Conservation (phyloP, 1,140 invertebrate species). For the Brachionus asplanchnoidis region DNA sequence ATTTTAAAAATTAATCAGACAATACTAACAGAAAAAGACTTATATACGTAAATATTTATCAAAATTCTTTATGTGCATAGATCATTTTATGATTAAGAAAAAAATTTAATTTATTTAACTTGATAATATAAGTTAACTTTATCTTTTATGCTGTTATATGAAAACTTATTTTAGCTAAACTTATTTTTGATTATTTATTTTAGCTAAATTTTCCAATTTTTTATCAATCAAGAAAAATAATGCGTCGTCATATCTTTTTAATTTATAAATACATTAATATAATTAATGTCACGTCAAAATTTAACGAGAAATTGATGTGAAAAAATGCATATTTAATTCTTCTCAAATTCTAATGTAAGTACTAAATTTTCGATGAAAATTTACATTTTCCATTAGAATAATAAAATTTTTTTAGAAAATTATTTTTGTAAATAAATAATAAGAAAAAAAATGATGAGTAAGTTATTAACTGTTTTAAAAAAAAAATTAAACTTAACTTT, state of each 20-base stretch:
- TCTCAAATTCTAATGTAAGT: neutral
- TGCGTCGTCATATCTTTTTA: neutral
- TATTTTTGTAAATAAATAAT: neutral
- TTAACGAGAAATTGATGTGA: neutral
- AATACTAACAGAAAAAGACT: no score
- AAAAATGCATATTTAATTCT: neutral
- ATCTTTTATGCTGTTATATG: no score
- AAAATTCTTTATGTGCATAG: no score
- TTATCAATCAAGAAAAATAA: neutral
- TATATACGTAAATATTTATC: no score
- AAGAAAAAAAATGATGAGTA: neutral
- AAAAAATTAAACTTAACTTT: neutral
- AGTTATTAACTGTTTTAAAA: neutral
- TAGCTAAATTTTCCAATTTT: neutral
- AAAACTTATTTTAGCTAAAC: neutral
- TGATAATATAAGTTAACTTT: no score
- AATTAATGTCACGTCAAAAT: constrained; percentile 6
- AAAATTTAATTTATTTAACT: no score
- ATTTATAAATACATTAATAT: neutral
- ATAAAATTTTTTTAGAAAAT: neutral
- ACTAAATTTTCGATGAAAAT: neutral
- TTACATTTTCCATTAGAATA: neutral
- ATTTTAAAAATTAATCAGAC: no score
- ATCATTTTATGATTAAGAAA: no score
- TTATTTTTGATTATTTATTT: neutral